phyloP scores from a whole-genome alignment of 1,140 invertebrate species.

The Pinna nobilis region DNA sequence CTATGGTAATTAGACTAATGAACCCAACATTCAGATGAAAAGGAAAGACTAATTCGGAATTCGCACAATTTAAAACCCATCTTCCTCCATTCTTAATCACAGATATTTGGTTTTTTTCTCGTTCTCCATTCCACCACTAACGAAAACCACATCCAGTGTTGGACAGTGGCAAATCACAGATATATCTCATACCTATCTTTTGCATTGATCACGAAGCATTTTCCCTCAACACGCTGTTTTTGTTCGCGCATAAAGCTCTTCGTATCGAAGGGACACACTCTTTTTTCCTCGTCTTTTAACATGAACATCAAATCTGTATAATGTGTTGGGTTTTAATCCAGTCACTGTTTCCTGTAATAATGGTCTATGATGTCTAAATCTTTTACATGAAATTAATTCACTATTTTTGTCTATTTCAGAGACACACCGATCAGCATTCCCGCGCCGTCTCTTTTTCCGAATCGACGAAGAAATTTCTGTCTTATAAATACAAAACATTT shows the following conservation, averaged over 20 bases:
- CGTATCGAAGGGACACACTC: conserved; percentile 10
- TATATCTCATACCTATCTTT: too few relatives aligned
- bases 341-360: conserved; percentile 29
- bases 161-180: too few relatives aligned
- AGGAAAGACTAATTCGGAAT: too few relatives aligned
- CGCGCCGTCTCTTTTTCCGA: conserved; percentile 42
- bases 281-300: conserved; percentile 21
- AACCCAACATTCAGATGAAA: too few relatives aligned
- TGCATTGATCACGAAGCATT: too few relatives aligned
- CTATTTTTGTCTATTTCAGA: conserved; percentile 20
- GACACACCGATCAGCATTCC: conserved; percentile 33
- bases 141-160: too few relatives aligned
- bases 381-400: conserved; percentile 31
- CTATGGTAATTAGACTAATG: too few relatives aligned
- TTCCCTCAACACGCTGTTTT: conserved; percentile 7
- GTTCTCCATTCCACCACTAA: too few relatives aligned
- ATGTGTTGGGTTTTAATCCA: conserved; percentile 28
- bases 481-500: conserved; percentile 71
- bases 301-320: conserved; percentile 35
- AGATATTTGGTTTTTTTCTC: too few relatives aligned
- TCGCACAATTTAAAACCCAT: too few relatives aligned
- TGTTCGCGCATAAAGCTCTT: conserved; percentile 1
- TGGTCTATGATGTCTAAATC: conserved; percentile 33
- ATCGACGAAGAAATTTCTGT: conserved; percentile 43
- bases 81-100: too few relatives aligned